Conservation (phyloP, 1,140 invertebrate species). For the Ganaspis sp. region DNA sequence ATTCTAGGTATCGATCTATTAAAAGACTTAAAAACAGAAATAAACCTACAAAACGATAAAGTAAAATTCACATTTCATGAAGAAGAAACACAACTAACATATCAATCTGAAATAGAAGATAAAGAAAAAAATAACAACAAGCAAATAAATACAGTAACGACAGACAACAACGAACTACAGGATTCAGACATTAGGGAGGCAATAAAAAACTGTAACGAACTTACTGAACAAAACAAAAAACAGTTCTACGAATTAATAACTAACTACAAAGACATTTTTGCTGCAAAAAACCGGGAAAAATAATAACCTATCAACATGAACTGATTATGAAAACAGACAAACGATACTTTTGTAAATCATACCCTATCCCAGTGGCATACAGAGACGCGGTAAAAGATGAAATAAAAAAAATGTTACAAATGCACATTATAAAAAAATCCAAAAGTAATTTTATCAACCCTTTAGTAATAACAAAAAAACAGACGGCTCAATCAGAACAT, state of each 20-base stretch:
- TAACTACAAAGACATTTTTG: background rate
- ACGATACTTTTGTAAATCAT: background rate
- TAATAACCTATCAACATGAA: background rate
- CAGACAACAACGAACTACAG: too few species aligned
- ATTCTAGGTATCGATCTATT: slow-evolving; percentile 14
- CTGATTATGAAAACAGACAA: background rate
- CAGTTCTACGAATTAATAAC: background rate
- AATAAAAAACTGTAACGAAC: too few species aligned
- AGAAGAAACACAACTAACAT: too few species aligned
- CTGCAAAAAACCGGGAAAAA: background rate
- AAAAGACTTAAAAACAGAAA: slow-evolving; percentile 21
- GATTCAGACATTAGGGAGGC: too few species aligned
- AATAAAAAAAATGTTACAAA: slow-evolving; percentile 46
- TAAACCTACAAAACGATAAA: background rate
- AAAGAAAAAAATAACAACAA: too few species aligned
- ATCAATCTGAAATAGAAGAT: too few species aligned
- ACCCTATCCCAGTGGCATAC: slow-evolving; percentile 37
- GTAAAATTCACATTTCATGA: too few species aligned
- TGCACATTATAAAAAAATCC: slow-evolving; percentile 49
- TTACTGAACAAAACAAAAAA: background rate
- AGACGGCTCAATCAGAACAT: slow-evolving; percentile 57
- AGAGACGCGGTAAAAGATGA: slow-evolving; percentile 32
- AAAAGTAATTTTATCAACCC: slow-evolving; percentile 59
- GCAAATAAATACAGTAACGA: too few species aligned
- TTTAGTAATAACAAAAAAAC: slow-evolving; percentile 54